Conservation (phyloP, 2,113 vertebrate genomes). For the Aviceda subcristata region DNA sequence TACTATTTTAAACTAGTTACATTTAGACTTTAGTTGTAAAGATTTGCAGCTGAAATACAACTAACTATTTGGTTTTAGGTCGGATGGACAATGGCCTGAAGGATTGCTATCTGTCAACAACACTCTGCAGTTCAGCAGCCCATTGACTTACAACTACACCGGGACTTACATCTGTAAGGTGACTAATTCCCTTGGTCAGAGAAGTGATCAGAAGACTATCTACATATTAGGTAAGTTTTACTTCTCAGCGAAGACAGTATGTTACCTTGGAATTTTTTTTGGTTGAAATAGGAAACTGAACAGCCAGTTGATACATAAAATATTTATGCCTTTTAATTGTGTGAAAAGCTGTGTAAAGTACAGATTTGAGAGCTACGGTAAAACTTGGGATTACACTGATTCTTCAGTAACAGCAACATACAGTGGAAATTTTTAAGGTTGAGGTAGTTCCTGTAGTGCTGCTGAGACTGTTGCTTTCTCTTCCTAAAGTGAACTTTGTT, state of each 20-base stretch:
- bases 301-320: neutral
- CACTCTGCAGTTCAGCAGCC: constrained; percentile 85
- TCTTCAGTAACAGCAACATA: neutral
- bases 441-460: neutral
- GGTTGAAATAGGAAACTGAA: neutral
- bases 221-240: constrained; percentile 87
- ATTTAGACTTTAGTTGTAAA: neutral
- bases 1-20: neutral
- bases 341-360: neutral
- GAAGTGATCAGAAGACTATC: constrained; percentile 84
- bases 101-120: constrained; percentile 84
- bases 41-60: neutral
- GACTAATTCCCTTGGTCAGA: constrained; percentile 85
- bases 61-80: constrained; percentile 66
- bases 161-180: constrained; percentile 91
- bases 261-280: neutral
- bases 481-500: neutral
- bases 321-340: neutral
- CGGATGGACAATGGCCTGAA: constrained; percentile 87
- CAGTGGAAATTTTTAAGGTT: neutral
- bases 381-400: neutral
- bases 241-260: neutral
- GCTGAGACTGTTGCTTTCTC: neutral
- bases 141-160: constrained; percentile 88
- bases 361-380: neutral